phyloP scores from a whole-genome alignment of 2,113 vertebrate genomes.

The Anoura caudifer region DNA sequence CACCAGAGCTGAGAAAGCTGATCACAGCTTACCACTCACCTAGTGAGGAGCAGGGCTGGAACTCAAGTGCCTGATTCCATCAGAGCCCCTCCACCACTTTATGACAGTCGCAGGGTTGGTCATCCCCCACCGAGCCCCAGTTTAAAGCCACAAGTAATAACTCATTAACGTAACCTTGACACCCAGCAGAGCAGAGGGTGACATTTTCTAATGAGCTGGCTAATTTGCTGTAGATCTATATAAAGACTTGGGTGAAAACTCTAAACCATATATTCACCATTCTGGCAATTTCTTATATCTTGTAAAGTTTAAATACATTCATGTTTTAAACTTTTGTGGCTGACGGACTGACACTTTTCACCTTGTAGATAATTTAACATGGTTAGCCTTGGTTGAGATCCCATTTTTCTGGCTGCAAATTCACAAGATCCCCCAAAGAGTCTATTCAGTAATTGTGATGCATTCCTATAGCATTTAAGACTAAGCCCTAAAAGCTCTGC shows the following conservation, averaged over 20 bases:
- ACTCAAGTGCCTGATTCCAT: not conserved
- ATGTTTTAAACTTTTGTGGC: not conserved
- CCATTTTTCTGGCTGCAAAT: conserved; percentile 36
- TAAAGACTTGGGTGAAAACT: not conserved
- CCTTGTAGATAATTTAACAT: not conserved
- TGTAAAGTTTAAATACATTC: not conserved
- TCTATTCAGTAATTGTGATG: conserved; percentile 54
- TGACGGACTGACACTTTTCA: conserved; percentile 23
- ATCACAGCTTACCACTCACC: not conserved
- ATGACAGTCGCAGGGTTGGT: not conserved
- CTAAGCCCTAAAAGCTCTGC: conserved; percentile 63
- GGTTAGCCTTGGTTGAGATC: conserved; percentile 35
- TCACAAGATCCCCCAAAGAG: conserved; percentile 47
- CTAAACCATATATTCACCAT: not conserved
- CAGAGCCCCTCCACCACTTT: not conserved
- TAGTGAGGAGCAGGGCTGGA: not conserved
- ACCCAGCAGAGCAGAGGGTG: not conserved
- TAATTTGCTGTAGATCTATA: not conserved
- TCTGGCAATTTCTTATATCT: not conserved
- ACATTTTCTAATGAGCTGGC: not conserved
- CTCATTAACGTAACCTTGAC: conserved; percentile 12
- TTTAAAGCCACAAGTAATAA: not conserved
- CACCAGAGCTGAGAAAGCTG: not conserved
- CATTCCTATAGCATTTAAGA: conserved; percentile 62
- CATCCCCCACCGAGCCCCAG: not conserved